These are phyloP conservation scores for Bembecia ichneumoniformis DNA, from an alignment of 2,888 invertebrate species.

Conservation along the genomic window DNA sequence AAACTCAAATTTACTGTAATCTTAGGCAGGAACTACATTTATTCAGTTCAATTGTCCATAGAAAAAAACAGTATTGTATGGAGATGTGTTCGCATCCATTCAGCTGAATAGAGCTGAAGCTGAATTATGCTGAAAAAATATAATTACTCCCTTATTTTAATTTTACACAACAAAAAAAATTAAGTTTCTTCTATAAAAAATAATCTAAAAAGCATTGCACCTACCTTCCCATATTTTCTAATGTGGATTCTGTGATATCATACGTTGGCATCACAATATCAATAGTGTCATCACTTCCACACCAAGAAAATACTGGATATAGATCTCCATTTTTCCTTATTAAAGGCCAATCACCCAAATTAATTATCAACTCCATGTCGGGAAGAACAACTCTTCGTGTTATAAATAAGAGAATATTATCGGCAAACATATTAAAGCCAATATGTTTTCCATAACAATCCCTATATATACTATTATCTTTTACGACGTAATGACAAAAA, in stretches of 20 bases:
- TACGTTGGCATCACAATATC: conserved; percentile 97
- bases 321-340: conserved; percentile 68
- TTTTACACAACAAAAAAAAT: conserved; percentile 8
- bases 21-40: no score
- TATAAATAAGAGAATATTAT: conserved; percentile 86
- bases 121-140: not conserved
- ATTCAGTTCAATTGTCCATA: no score
- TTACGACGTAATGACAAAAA: conserved; percentile 90
- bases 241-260: conserved; percentile 91
- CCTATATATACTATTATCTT: conserved; percentile 86
- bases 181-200: not conserved
- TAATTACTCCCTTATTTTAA: not conserved
- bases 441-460: conserved; percentile 95
- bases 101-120: no score
- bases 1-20: no score
- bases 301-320: conserved; percentile 95
- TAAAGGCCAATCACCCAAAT: conserved; percentile 97
- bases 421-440: conserved; percentile 96
- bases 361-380: conserved; percentile 90
- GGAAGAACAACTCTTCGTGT: conserved; percentile 85
- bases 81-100: no score
- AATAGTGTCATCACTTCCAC: conserved; percentile 86
- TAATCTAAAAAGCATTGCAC: conserved; percentile 1
- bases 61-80: no score
- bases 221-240: conserved; percentile 94